A percentile compares a stretch with the other conserved stretches of the same genome.
phyloP scores from a whole-genome alignment of 2,113 vertebrate genomes.

The Brienomyrus brachyistius region DNA sequence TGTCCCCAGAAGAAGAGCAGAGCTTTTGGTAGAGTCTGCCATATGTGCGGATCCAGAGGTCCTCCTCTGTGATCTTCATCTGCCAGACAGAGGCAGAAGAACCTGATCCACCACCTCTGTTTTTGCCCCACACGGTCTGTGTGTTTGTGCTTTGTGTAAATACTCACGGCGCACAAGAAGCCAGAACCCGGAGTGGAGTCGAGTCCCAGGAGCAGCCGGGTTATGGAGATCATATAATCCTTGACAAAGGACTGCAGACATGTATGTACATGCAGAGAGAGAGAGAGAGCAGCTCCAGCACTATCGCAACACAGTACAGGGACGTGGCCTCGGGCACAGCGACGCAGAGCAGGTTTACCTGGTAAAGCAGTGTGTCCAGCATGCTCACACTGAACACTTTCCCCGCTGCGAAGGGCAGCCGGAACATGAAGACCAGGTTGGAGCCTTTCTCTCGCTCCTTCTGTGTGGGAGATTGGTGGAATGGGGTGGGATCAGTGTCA shows the following conservation, averaged over 20 bases:
- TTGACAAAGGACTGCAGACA: slow-evolving; percentile 68
- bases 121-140: too few relatives aligned
- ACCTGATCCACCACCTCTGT: neutral
- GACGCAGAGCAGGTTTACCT: slow-evolving; percentile 48
- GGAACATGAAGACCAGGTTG: slow-evolving; percentile 77
- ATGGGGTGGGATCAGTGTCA: neutral
- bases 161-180: slow-evolving; percentile 69
- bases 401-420: slow-evolving; percentile 73
- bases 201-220: slow-evolving; percentile 68
- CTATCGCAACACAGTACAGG: neutral
- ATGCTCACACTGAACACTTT: slow-evolving; percentile 78
- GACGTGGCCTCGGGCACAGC: neutral
- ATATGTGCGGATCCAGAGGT: slow-evolving; percentile 70
- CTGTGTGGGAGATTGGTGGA: slow-evolving; percentile 38
- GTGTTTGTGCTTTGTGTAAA: neutral
- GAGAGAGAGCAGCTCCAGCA: neutral
- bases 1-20: slow-evolving; percentile 62
- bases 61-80: slow-evolving; percentile 72
- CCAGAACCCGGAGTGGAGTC: slow-evolving; percentile 74
- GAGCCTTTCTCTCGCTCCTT: slow-evolving; percentile 73
- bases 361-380: slow-evolving; percentile 74
- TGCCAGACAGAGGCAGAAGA: slow-evolving; percentile 27
- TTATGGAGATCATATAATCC: slow-evolving; percentile 78
- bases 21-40: slow-evolving; percentile 73
- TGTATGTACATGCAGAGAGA: neutral